These are phyloP conservation scores for Gila orcuttii DNA, from an alignment of 2,113 vertebrate species.

Conservation along the genomic window DNA sequence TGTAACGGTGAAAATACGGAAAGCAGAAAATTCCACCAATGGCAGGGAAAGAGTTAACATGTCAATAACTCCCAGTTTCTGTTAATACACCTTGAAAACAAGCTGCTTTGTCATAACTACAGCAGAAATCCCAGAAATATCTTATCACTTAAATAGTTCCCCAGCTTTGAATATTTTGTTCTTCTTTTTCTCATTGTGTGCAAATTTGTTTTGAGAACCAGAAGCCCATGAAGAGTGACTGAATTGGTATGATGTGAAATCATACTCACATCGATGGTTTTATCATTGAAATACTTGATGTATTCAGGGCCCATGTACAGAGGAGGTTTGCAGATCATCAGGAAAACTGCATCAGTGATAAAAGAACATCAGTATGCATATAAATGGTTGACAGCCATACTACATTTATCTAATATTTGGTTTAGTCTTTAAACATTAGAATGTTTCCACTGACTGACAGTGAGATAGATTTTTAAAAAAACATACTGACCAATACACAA, in stretches of 20 bases:
- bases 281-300: conserved; percentile 95
- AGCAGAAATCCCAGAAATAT: no score
- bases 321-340: conserved; percentile 96
- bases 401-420: not conserved
- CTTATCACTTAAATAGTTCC: no score
- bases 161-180: not conserved
- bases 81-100: no score
- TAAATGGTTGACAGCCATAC: not conserved
- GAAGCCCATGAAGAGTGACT: not conserved
- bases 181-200: not conserved
- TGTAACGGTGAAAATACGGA: no score
- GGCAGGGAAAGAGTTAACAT: no score
- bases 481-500: conserved; percentile 83
- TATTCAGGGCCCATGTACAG: conserved; percentile 96
- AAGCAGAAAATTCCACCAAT: no score
- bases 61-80: no score
- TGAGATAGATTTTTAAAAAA: not conserved
- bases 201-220: not conserved
- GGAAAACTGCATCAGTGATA: conserved; percentile 78
- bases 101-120: no score
- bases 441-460: not conserved
- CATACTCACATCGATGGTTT: conserved; percentile 89
- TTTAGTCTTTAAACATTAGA: not conserved
- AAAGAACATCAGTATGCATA: not conserved
- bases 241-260: not conserved